These are phyloP conservation scores for Zaprionus gabonicus DNA, from an alignment of 1,140 invertebrate species.

Conservation along the genomic window DNA sequence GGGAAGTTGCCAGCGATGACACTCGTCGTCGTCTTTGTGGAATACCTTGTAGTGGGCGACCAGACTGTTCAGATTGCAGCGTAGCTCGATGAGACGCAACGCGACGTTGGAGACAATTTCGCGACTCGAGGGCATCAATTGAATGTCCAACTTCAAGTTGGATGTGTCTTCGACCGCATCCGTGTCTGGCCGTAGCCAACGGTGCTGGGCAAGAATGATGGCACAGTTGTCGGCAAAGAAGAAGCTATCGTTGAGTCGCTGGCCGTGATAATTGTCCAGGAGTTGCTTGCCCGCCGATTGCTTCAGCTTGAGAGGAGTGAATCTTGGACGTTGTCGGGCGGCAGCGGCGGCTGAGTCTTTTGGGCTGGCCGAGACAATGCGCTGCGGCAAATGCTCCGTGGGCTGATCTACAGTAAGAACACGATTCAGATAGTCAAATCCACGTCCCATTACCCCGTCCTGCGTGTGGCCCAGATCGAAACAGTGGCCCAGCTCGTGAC, in stretches of 20 bases:
- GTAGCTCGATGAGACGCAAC: constrained; percentile 72
- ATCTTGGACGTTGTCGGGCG: constrained; percentile 75
- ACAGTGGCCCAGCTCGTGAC: constrained; percentile 97
- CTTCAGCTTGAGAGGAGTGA: constrained; percentile 85
- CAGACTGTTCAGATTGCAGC: constrained; percentile 70
- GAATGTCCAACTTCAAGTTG: constrained; percentile 15
- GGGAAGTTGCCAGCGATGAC: constrained; percentile 47
- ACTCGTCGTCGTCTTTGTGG: constrained; percentile 3
- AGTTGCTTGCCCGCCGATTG: constrained; percentile 72
- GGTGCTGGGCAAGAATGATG: constrained; percentile 75
- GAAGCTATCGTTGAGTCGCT: constrained; percentile 76
- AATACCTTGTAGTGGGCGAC: constrained; percentile 73
- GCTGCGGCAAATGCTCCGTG: constrained; percentile 85
- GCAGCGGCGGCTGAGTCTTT: constrained; percentile 53
- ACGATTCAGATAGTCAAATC: constrained; percentile 94
- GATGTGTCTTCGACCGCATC: neutral
- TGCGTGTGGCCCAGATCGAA: constrained; percentile 96
- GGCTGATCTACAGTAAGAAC: constrained; percentile 88
- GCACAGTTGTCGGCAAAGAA: constrained; percentile 77
- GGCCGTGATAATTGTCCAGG: constrained; percentile 85
- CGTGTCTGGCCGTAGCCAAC: constrained; percentile 59
- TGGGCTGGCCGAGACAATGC: constrained; percentile 72
- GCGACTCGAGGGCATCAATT: constrained; percentile 23
- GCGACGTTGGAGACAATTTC: constrained; percentile 54
- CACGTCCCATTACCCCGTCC: constrained; percentile 96